A percentile compares a stretch with the other conserved stretches of the same genome.
phyloP scores from a whole-genome alignment of 2,888 invertebrate genomes.

The Agrochola lota region DNA sequence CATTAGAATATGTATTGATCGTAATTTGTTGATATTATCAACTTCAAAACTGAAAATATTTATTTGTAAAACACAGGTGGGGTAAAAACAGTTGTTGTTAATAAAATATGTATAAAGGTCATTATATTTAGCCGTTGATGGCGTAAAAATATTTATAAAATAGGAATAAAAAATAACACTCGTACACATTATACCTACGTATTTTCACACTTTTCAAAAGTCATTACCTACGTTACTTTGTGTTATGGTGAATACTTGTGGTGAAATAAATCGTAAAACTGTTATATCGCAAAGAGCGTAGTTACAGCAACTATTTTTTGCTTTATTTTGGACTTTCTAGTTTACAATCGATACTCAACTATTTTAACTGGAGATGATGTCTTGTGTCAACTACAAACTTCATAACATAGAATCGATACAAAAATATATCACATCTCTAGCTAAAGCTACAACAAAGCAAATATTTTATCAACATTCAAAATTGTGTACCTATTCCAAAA shows the following conservation, averaged over 20 bases:
- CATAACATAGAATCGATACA: not conserved
- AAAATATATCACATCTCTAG: not conserved
- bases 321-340: not conserved
- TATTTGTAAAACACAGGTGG: no score
- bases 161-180: no score
- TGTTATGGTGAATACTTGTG: not conserved
- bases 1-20: not conserved
- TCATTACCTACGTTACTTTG: not conserved
- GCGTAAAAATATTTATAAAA: no score
- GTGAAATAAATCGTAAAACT: not conserved
- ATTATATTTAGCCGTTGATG: no score
- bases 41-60: no score
- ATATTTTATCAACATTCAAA: not conserved
- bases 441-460: not conserved
- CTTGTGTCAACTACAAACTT: not conserved
- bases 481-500: constrained; percentile 9
- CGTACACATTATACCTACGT: no score
- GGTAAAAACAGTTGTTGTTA: no score
- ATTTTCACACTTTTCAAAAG: not conserved
- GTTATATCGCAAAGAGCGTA: no score
- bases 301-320: not conserved
- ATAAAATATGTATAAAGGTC: no score
- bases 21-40: not conserved
- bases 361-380: not conserved
- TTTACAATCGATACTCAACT: not conserved